Percentiles rank a stretch among this genome's conserved stretches.
phyloP scores from a whole-genome alignment of 2,113 vertebrate genomes.

The Dromiciops gliroides region DNA sequence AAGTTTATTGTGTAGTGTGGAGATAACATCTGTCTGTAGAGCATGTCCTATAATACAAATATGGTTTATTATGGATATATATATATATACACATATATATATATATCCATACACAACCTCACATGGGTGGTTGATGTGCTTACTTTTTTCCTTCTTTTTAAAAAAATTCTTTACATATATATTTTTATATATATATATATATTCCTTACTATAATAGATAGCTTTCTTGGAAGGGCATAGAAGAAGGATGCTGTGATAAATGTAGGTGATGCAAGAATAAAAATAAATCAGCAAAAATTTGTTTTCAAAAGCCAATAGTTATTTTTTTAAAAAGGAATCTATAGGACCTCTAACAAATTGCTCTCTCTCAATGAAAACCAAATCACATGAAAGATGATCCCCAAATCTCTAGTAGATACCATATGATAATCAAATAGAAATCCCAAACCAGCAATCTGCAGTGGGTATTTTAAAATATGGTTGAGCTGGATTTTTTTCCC shows the following conservation, averaged over 20 bases:
- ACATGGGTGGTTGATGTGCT: too few relatives aligned
- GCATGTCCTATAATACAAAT: too few relatives aligned
- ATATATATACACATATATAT: too few relatives aligned
- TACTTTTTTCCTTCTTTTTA: background rate
- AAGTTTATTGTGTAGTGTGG: too few relatives aligned
- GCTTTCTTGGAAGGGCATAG: background rate
- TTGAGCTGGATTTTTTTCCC: conserved; percentile 60
- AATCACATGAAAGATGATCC: conserved; percentile 13
- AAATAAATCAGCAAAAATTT: background rate
- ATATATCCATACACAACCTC: too few relatives aligned
- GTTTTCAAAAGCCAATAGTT: background rate
- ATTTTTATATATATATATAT: too few relatives aligned
- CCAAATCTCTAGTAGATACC: conserved; percentile 21
- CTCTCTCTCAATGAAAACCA: background rate
- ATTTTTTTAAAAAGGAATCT: conserved; percentile 30
- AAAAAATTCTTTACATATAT: too few relatives aligned
- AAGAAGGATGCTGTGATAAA: background rate
- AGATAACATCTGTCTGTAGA: too few relatives aligned
- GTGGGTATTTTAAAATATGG: conserved; percentile 12
- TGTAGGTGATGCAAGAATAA: background rate
- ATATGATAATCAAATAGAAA: background rate
- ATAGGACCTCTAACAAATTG: background rate
- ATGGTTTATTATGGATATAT: too few relatives aligned
- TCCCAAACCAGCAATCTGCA: conserved; percentile 52
- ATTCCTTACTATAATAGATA: background rate